Evolutionary conservation across 2,797 vertebrate species (phyloP).

Genomic region (Xenops minutus): DNA sequence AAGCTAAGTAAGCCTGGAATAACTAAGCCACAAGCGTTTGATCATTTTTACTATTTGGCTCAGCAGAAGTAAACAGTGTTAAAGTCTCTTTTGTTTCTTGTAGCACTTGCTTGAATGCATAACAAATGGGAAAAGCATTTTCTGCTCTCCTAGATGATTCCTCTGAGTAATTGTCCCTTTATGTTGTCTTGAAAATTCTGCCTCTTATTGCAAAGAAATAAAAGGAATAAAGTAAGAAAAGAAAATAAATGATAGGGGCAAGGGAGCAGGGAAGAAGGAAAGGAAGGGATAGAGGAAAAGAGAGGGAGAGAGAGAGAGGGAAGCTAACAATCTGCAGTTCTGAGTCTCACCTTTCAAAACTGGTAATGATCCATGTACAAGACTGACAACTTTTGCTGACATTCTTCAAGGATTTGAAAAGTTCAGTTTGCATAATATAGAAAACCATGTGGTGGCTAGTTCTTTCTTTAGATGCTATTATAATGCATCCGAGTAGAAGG

Average conservation of each 20-base stretch:
- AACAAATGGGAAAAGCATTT: neutral
- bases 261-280: neutral
- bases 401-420: slow-evolving; percentile 32
- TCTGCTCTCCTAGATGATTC: neutral
- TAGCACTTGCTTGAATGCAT: neutral
- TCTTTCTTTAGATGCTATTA: slow-evolving; percentile 39
- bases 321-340: neutral
- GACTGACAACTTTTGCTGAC: slow-evolving; percentile 26
- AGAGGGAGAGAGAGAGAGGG: neutral
- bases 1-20: neutral
- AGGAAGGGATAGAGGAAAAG: neutral
- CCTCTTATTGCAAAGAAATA: neutral
- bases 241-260: neutral
- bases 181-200: neutral
- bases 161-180: neutral
- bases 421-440: slow-evolving; percentile 33
- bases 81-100: neutral
- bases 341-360: slow-evolving; percentile 13
- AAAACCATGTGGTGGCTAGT: neutral
- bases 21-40: neutral
- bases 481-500: neutral
- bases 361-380: neutral
- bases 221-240: neutral
- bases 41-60: neutral
- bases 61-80: neutral